Evolutionary conservation across 2,113 vertebrate genomes (phyloP), one percentile per base, ranked within the genome.

Genomic region (Aptenodytes patagonicus): DNA sequence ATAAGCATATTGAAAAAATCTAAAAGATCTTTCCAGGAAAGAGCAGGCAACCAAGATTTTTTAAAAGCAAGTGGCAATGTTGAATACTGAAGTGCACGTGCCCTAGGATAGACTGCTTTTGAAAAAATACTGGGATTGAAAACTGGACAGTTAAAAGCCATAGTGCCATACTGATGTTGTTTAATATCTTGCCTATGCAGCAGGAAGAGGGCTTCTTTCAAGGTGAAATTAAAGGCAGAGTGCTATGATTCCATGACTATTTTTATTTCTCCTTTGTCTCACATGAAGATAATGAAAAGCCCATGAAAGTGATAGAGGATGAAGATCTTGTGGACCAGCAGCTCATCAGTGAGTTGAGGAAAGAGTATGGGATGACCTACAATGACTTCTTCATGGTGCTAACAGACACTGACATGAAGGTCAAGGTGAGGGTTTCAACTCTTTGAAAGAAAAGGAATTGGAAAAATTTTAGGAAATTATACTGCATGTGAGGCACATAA

Each of bases 371-470:
- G 49, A 99, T 99, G 99, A 99, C 97, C n/a, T 98, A 99, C 49
- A 98, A 99, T 78, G 99, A 99, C 91, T 99, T 99, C 98, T 99
- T 99, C 97, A 99, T 99, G 99, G 99, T 99, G 55, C 97, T 99
- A 87, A 99, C 99, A 1, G 99, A 99, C 73, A 97, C 97, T 17
- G 99, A 99, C 97, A 99, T 99, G 98, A 99, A 98, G 91, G 98
- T 99, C 87, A 99, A 99, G 99, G 99, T 99, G 92, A 52, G 73
- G 13, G 24, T 26, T 77, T 94, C 20, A 10, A 17, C 36, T 87
- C 47, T 61, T 70, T 38, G 42, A 73, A 90, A 91, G 40, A 61
- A 95, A 88, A 83, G 1, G 2, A 46, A 54, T 12, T 78, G 44
- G 18, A 58, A 87, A 65, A 79, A 44, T 12, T 7, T 7, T 11